These are phyloP conservation scores for Myotis pilosus DNA, from an alignment of 2,797 vertebrate species.

Conservation along the genomic window DNA sequence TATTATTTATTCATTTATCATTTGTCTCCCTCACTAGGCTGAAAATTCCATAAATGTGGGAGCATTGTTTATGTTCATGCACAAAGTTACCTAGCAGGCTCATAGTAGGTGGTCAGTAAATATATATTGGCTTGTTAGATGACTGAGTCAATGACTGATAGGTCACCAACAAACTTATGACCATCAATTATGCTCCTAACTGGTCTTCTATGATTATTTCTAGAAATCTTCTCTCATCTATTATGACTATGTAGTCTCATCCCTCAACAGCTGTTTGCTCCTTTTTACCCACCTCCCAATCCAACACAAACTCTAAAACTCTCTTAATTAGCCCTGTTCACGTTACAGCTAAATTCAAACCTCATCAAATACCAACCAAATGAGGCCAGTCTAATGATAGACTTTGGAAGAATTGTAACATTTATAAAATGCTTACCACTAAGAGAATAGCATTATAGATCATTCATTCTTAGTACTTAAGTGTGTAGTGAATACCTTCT, in stretches of 20 bases:
- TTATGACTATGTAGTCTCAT: not conserved
- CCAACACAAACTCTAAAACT: not conserved
- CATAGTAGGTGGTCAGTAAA: not conserved
- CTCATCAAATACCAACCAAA: conserved; percentile 28
- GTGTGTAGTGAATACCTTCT: not conserved
- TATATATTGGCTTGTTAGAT: not conserved
- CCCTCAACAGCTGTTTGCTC: not conserved
- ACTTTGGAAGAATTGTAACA: conserved; percentile 27
- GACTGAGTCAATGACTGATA: not conserved
- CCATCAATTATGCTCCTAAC: not conserved
- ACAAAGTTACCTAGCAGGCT: not conserved
- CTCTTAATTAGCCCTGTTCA: not conserved
- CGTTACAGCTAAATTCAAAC: not conserved
- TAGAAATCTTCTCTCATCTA: not conserved
- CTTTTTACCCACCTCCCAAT: not conserved
- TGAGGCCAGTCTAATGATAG: conserved; percentile 52
- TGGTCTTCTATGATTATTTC: not conserved
- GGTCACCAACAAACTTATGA: not conserved
- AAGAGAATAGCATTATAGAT: conserved; percentile 42
- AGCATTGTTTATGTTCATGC: not conserved
- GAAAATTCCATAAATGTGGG: not conserved
- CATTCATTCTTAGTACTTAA: conserved; percentile 36
- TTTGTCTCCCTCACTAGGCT: not conserved
- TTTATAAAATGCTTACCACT: conserved; percentile 67
- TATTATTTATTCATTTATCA: not conserved